Evolutionary conservation across 2,888 invertebrate species (phyloP), one percentile per base, ranked within the genome.

Genomic region (Sarcophaga variegata): DNA sequence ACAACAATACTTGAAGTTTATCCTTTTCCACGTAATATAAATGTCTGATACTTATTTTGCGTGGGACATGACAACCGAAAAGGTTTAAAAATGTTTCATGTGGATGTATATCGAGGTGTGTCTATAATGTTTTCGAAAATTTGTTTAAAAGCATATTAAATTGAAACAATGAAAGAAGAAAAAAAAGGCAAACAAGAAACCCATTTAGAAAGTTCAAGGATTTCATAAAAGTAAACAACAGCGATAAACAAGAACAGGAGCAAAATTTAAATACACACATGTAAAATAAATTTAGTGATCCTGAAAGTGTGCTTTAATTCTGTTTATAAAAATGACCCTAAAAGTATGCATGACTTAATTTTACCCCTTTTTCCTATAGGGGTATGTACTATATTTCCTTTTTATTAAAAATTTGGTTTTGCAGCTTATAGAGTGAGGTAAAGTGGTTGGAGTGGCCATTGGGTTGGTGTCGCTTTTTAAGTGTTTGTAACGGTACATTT

Each of bases 321-420:
- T 70, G 11, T 78, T 49, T 69, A 49, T 69, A 60, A 81, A 79
- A 63, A 66, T 76, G 60, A 85, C 81, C 88, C 84, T 72, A 81
- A 88, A 82, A 71, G 69, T 84, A 87, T 85, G 89, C 88, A 83
- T 88, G 86, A 88, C 84, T 88, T 85, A 74, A 79, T 86, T 83
- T 88, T 72, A 59, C 60, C 54, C 4, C 27, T 37, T 37, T 37
- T 37, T 37, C 8, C 37, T 37, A 37, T 37, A 37, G 37, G 14
- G 17, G 17, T 14, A 54, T 54, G 54, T 17, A 22, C 22, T 22
- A 14, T 37, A 37, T 37, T 54, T 14, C 54, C 12, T 17, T 54
- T 14, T 54, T 54, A 54, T 14, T 4, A 1, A 54, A 54, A 54
- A 37, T 37, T 37, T 37, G 67, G 60, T 60, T 17, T 17, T 25